Percentiles rank a stretch among this genome's conserved stretches.
phyloP scores from a whole-genome alignment of 1,140 invertebrate species.

The Papilio dardanus region DNA sequence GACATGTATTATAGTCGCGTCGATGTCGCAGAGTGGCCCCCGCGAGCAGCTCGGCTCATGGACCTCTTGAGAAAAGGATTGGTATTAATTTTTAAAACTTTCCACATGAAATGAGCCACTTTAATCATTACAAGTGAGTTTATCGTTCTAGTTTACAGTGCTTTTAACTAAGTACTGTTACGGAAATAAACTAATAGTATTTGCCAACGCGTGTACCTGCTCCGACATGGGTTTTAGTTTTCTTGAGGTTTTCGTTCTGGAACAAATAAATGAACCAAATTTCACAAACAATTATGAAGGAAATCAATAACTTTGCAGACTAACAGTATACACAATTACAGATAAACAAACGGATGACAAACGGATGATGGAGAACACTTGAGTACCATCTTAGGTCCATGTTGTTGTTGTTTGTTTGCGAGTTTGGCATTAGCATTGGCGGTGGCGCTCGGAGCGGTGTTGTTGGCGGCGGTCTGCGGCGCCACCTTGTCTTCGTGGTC shows the following conservation, averaged over 20 bases:
- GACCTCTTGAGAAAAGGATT: slow-evolving; percentile 66
- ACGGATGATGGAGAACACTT: not conserved
- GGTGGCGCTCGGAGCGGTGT: not conserved
- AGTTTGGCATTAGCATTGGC: not conserved
- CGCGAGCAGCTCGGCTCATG: slow-evolving; percentile 36
- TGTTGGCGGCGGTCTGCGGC: not conserved
- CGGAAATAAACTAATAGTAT: not conserved
- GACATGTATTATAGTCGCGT: slow-evolving; percentile 49
- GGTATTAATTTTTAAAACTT: slow-evolving; percentile 40
- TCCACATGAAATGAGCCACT: not conserved
- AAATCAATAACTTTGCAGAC: not conserved
- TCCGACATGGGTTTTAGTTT: not conserved
- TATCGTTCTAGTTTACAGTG: too few species aligned
- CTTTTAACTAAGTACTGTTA: too few species aligned
- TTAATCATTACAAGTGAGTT: not conserved
- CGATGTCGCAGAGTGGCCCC: slow-evolving; percentile 52
- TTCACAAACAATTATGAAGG: not conserved
- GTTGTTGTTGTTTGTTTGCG: not conserved
- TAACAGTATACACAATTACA: not conserved
- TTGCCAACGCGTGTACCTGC: not conserved
- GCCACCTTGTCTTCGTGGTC: not conserved
- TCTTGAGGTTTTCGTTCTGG: slow-evolving; percentile 11
- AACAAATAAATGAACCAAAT: not conserved
- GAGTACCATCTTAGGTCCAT: not conserved
- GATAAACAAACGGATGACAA: not conserved